These are phyloP conservation scores for Centroberyx gerrardi DNA, from an alignment of 2,797 vertebrate species.

Conservation along the genomic window DNA sequence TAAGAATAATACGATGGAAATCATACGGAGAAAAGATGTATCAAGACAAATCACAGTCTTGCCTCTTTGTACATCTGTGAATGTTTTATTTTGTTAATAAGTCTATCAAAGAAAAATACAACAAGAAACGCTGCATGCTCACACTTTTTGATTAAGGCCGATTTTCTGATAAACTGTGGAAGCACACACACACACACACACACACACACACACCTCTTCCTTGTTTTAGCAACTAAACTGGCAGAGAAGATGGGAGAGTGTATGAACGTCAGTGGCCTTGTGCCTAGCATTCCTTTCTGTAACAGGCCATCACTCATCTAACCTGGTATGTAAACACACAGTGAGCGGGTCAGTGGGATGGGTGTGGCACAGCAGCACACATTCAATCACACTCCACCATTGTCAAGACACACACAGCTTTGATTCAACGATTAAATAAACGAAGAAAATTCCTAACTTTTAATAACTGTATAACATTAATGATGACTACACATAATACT, in stretches of 20 bases:
- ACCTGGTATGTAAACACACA: conserved; percentile 80
- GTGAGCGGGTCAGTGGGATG: conserved; percentile 60
- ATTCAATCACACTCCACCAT: conserved; percentile 50
- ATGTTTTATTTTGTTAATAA: conserved; percentile 70
- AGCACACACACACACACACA: conserved; percentile 3
- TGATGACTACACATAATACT: too few relatives aligned
- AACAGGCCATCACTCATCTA: conserved; percentile 74
- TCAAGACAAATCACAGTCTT: conserved; percentile 67
- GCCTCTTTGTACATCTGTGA: conserved; percentile 57
- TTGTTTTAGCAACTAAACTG: conserved; percentile 38
- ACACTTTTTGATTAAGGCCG: conserved; percentile 45
- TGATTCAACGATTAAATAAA: conserved; percentile 1
- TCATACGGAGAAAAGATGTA: conserved; percentile 71
- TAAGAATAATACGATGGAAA: conserved; percentile 78
- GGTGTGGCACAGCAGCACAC: conserved; percentile 60
- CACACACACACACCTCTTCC: conserved; percentile 27
- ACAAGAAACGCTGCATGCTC: conserved; percentile 52
- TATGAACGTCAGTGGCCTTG: conserved; percentile 56
- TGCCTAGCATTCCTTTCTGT: conserved; percentile 73
- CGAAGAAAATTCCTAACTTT: background rate
- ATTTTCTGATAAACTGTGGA: conserved; percentile 38
- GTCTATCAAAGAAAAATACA: conserved; percentile 61
- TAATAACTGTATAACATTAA: background rate
- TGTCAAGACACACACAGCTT: conserved; percentile 9
- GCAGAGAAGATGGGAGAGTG: conserved; percentile 43